Conservation (phyloP, 2,113 vertebrate genomes). For the Apeltes quadracus region DNA sequence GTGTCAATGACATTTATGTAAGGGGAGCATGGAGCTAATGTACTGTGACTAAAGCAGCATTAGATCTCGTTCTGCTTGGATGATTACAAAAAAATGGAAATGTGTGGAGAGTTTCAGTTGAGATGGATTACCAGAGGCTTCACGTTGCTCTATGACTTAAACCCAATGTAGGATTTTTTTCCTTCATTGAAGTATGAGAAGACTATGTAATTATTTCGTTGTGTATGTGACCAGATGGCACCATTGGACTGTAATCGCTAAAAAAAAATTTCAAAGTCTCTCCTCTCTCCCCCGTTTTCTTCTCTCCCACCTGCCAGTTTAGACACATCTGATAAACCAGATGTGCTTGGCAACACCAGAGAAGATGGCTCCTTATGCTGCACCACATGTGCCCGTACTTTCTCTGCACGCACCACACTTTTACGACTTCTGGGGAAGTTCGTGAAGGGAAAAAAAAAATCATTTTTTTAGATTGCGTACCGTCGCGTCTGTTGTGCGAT, state of each 20-base stretch:
- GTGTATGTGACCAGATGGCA: conserved; percentile 27
- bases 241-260: conserved; percentile 14
- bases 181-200: conserved; percentile 30
- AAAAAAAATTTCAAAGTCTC: conserved; percentile 18
- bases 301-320: conserved; percentile 43
- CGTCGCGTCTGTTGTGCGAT: conserved; percentile 9
- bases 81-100: conserved; percentile 40
- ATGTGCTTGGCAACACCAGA: conserved; percentile 24
- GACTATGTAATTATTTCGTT: conserved; percentile 29
- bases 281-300: not conserved
- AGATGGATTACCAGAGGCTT: conserved; percentile 58
- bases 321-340: conserved; percentile 51
- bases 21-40: conserved; percentile 50
- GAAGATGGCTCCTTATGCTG: conserved; percentile 19
- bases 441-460: conserved; percentile 41
- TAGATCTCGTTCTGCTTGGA: conserved; percentile 39
- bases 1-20: conserved; percentile 65
- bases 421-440: conserved; percentile 39
- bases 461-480: conserved; percentile 35
- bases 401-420: conserved; percentile 20
- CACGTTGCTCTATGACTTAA: conserved; percentile 45
- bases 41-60: conserved; percentile 52
- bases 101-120: conserved; percentile 16
- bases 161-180: conserved; percentile 29
- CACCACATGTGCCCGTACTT: conserved; percentile 29